A percentile compares a stretch with the other conserved stretches of the same genome.
phyloP scores from a whole-genome alignment of 2,797 vertebrate genomes.

The Channa striata region DNA sequence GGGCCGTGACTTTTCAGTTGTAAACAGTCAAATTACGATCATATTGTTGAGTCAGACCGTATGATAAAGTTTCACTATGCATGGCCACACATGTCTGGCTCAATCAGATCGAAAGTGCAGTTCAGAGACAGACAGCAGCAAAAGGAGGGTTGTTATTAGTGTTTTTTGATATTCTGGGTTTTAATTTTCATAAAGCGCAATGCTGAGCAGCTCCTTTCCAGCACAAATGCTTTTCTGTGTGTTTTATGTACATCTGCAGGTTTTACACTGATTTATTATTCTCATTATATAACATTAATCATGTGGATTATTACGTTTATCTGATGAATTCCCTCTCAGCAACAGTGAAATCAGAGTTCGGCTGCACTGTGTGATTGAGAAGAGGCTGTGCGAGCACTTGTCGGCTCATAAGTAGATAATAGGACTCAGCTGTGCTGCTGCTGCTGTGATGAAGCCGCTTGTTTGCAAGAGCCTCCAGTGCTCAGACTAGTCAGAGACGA shows the following conservation, averaged over 20 bases:
- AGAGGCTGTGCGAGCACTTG: background rate
- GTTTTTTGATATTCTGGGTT: background rate
- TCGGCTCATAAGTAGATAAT: slow-evolving; percentile 35
- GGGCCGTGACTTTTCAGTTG: background rate
- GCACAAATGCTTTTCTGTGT: background rate
- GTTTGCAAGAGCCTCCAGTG: background rate
- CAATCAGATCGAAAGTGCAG: background rate
- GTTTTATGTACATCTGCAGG: no score
- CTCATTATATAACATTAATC: no score
- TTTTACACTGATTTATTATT: no score
- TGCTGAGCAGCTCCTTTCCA: background rate
- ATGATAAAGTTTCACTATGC: background rate
- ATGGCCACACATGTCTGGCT: background rate
- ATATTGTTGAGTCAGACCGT: background rate
- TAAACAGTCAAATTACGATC: background rate
- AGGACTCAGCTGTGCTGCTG: slow-evolving; percentile 52
- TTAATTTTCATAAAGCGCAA: background rate
- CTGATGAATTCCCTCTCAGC: background rate
- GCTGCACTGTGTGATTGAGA: background rate
- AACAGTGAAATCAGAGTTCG: background rate
- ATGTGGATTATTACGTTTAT: no score
- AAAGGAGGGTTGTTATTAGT: background rate
- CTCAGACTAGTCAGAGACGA: background rate
- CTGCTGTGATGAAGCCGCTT: background rate
- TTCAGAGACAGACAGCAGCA: background rate